Evolutionary conservation across 2,797 vertebrate genomes (phyloP), one percentile per base, ranked within the genome.

Genomic region (Eulemur mongoz): DNA sequence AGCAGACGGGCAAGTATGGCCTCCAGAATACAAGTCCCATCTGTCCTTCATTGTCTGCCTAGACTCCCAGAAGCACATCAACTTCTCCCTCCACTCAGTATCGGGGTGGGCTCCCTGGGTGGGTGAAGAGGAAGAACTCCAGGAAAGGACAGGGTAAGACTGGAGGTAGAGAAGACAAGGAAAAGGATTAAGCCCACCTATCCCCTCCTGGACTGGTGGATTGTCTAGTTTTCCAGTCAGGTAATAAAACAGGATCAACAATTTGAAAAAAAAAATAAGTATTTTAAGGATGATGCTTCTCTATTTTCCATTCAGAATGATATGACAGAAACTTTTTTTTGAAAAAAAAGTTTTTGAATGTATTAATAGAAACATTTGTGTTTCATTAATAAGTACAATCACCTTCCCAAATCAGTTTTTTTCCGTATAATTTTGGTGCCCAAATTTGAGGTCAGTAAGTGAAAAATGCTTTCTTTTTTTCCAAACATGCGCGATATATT

Each of bases 1-100:
- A 99, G 96, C 99, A 99, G 89, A 99, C 99, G 99, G 99, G 99
- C 0, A 99, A 99, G 98, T 99, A 99, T 98, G 99, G 99, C 22
- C 98, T 99, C 98, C 99, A 99, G 96, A 99, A 99, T 98, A 99
- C 99, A 98, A 98, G 98, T 75, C 96, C 99, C 99, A 18, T 43
- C 17, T 10, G n/a, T 99, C 99, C 20, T 99, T 99, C 57, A 99
- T 99, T 97, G 99, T 99, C 91, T 99, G 99, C 52, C 98, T 99
- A 98, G 99, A 99, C 98, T 99, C 99, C 87, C 99, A 99, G 98
- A 99, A 99, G 96, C 99, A 99, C 98, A 99, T 99, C 0, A 99
- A 99, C 98, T 99, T 99, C 98, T 99, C 99, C 27, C 99, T 99
- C 97, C 98, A 98, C 91, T 54, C 99, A 99, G 2, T 99, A 99